A percentile compares a stretch with the other conserved stretches of the same genome.
Evolutionary conservation across 1,140 invertebrate species (phyloP).

Genomic region (Carposina sasakii): DNA sequence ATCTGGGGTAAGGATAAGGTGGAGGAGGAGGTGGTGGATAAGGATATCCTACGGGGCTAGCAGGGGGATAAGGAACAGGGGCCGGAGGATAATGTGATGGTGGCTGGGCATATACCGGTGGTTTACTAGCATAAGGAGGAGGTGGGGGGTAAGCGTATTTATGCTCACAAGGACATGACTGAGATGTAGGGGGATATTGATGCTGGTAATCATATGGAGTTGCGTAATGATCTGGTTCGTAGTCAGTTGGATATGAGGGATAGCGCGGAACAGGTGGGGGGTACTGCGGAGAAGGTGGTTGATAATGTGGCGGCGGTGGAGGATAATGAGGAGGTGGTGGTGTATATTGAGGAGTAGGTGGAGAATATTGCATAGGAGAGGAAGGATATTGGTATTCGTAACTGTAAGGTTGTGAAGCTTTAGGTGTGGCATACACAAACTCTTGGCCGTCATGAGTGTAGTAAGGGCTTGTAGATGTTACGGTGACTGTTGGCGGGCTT

Average conservation of each 20-base stretch:
- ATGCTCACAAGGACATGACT: too few species aligned
- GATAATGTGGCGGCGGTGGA: conserved; percentile 6
- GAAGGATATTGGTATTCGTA: conserved; percentile 18
- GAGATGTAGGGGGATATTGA: conserved; percentile 5
- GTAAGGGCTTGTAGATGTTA: conserved; percentile 11
- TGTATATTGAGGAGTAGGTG: conserved; percentile 6
- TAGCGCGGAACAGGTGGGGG: not conserved
- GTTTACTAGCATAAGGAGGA: not conserved
- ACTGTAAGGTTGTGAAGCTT: conserved; percentile 12
- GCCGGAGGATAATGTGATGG: conserved; percentile 5
- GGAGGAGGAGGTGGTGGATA: conserved; percentile 7
- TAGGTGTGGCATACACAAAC: conserved; percentile 11
- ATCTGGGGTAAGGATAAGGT: not conserved
- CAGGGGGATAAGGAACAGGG: conserved; percentile 3
- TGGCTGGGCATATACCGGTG: conserved; percentile 1
- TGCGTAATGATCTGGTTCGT: not conserved
- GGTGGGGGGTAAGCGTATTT: conserved; percentile 11
- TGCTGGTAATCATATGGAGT: conserved; percentile 5
- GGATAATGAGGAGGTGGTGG: conserved; percentile 18
- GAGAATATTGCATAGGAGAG: conserved; percentile 17
- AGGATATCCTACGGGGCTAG: conserved; percentile 4
- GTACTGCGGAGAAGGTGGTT: conserved; percentile 9
- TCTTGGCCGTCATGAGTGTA: not conserved
- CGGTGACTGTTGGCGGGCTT: conserved; percentile 18
- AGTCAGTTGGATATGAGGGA: not conserved